Evolutionary conservation across 2,888 invertebrate genomes (phyloP).

Genomic region (Alitta virens): DNA sequence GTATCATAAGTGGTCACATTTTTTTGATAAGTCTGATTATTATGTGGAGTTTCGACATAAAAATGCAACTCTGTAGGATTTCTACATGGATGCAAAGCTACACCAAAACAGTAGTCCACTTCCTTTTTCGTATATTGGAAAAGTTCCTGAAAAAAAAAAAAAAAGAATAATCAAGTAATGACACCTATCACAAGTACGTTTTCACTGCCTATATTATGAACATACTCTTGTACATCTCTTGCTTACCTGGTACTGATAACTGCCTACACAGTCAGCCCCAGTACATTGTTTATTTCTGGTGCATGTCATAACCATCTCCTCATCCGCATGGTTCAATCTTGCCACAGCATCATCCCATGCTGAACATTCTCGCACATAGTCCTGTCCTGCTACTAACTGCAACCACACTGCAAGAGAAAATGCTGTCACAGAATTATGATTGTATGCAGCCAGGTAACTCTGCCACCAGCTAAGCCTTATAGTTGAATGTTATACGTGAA

Average conservation of each 20-base stretch:
- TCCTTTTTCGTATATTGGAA: too few relatives aligned
- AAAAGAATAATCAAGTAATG: too few relatives aligned
- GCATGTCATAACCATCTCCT: background rate
- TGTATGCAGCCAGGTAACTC: background rate
- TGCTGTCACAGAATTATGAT: background rate
- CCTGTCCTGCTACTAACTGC: background rate
- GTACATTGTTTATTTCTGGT: constrained; percentile 1
- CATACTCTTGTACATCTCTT: too few relatives aligned
- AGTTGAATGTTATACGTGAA: too few relatives aligned
- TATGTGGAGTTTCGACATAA: constrained; percentile 7
- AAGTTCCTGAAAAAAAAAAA: too few relatives aligned
- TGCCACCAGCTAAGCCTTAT: too few relatives aligned
- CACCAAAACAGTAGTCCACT: constrained; percentile 7
- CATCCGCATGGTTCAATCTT: background rate
- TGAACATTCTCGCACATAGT: background rate
- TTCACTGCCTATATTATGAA: too few relatives aligned
- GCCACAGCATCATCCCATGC: background rate
- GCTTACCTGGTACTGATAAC: constrained; percentile 4
- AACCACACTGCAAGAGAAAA: background rate
- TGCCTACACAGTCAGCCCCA: constrained; percentile 1
- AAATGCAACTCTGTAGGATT: constrained; percentile 2
- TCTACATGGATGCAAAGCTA: constrained; percentile 6
- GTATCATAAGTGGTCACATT: background rate
- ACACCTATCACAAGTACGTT: too few relatives aligned
- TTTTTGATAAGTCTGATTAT: background rate